These are phyloP conservation scores for Mobula hypostoma DNA, from an alignment of 2,113 vertebrate species.

Conservation along the genomic window DNA sequence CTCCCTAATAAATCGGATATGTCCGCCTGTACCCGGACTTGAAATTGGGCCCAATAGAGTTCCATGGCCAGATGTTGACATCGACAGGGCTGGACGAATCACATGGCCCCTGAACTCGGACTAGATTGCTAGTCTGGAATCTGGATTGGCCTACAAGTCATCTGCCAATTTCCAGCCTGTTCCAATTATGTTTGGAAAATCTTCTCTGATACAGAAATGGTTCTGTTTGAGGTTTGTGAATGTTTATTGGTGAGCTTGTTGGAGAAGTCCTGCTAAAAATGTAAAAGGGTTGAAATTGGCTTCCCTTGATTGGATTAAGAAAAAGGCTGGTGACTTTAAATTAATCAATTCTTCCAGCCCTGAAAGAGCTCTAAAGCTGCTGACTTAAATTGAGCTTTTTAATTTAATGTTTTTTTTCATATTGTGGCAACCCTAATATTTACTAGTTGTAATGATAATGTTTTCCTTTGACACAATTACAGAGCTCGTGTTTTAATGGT, in stretches of 20 bases:
- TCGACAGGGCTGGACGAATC: background rate
- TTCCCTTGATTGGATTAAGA: background rate
- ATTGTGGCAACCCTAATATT: conserved; percentile 35
- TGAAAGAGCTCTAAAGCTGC: background rate
- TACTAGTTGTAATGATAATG: background rate
- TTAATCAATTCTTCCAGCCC: background rate
- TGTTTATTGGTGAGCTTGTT: background rate
- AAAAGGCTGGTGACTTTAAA: background rate
- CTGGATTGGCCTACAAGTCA: background rate
- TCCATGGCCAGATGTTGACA: background rate
- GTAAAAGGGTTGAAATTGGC: background rate
- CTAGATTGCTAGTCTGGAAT: background rate
- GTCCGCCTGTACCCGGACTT: background rate
- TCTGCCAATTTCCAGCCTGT: background rate
- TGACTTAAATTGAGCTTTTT: background rate
- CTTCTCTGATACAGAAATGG: background rate
- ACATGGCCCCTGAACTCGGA: background rate
- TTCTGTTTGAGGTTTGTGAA: too few species aligned
- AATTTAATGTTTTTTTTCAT: background rate
- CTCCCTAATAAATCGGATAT: background rate
- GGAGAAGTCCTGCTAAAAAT: background rate
- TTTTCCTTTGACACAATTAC: background rate
- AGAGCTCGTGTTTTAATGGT: background rate
- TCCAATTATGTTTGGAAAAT: background rate
- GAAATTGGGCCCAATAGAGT: background rate